Percentiles rank a stretch among this genome's conserved stretches.
Evolutionary conservation across 2,797 vertebrate species (phyloP).

Genomic region (Crocidura indochinensis): DNA sequence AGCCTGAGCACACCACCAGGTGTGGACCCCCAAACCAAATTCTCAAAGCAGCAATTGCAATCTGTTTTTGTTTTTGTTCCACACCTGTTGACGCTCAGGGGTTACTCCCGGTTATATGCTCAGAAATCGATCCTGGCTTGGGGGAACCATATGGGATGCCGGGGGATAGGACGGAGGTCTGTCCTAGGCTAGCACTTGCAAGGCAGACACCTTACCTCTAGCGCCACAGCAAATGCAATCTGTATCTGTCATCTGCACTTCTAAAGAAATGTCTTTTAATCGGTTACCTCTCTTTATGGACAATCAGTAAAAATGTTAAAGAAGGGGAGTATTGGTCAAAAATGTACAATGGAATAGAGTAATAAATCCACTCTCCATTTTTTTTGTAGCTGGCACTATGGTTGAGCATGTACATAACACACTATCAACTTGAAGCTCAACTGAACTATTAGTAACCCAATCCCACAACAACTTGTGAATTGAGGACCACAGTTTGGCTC

Average conservation of each 20-base stretch:
- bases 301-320: slow-evolving; percentile 17
- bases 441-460: background rate
- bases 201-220: no score
- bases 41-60: no score
- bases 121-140: no score
- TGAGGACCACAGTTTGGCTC: background rate
- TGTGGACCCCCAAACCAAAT: no score
- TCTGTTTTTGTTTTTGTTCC: no score
- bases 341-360: background rate
- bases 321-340: background rate
- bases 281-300: slow-evolving; percentile 38
- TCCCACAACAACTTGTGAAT: slow-evolving; percentile 1
- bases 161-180: no score
- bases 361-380: background rate
- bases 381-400: slow-evolving; percentile 6
- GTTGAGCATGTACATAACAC: background rate
- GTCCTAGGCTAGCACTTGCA: no score
- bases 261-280: slow-evolving; percentile 55
- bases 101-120: no score
- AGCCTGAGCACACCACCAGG: no score
- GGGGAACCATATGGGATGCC: no score
- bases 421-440: background rate
- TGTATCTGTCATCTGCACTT: slow-evolving; percentile 34
- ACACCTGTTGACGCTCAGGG: no score
- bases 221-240: background rate